These are phyloP conservation scores for Ellobium chinense DNA, from an alignment of 2,888 invertebrate species.

Conservation along the genomic window DNA sequence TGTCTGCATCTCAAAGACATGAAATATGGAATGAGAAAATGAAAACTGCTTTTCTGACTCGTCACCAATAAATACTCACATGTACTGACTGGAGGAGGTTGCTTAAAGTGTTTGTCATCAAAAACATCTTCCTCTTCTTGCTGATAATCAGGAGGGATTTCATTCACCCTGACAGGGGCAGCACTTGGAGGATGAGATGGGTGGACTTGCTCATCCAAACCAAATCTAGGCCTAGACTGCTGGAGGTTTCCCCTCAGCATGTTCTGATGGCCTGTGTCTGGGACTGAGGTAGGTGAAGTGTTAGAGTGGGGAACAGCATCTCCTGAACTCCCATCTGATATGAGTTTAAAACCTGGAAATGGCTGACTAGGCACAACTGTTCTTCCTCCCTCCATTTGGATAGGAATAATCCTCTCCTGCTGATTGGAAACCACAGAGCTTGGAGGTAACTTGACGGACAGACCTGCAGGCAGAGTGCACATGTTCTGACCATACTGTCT, in stretches of 20 bases:
- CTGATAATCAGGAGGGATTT: neutral
- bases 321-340: neutral
- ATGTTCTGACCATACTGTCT: neutral
- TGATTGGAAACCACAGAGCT: neutral
- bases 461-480: neutral
- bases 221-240: neutral
- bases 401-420: conserved; percentile 59
- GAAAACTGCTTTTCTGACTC: neutral
- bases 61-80: conserved; percentile 30
- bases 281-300: neutral
- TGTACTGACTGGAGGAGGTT: conserved; percentile 19
- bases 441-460: conserved; percentile 1
- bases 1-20: too few relatives aligned
- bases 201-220: conserved; percentile 13
- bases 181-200: neutral
- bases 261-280: neutral
- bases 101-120: conserved; percentile 32
- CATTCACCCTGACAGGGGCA: neutral
- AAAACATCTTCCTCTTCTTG: conserved; percentile 42
- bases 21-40: too few relatives aligned
- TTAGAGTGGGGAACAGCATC: neutral
- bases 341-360: neutral
- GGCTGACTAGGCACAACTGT: neutral
- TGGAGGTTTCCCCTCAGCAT: neutral
- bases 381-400: conserved; percentile 52